phyloP scores from a whole-genome alignment of 2,113 vertebrate species.

The Python bivittatus region DNA sequence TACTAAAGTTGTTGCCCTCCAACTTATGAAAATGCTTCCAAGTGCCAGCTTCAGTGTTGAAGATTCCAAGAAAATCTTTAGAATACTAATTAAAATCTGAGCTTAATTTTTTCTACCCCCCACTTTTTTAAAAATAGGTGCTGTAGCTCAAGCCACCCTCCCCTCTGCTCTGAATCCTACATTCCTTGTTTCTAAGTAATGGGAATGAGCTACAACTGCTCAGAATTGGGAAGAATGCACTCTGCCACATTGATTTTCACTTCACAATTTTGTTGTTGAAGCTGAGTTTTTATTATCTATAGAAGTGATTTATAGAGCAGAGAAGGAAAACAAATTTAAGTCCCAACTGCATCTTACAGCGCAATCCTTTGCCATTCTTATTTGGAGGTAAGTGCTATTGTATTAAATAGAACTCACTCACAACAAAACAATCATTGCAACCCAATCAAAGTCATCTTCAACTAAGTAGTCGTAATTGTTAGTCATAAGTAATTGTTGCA shows the following conservation, averaged over 20 bases:
- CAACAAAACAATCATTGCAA: background rate
- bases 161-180: background rate
- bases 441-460: background rate
- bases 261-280: background rate
- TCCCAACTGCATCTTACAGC: background rate
- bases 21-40: slow-evolving; percentile 3
- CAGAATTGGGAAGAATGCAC: background rate
- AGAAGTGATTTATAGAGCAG: too few species aligned
- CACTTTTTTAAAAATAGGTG: background rate
- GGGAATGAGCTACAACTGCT: background rate
- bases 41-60: background rate
- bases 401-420: background rate
- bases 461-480: background rate
- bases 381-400: background rate
- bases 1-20: slow-evolving; percentile 14
- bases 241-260: background rate
- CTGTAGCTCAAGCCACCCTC: background rate
- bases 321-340: background rate
- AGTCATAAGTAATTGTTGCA: background rate
- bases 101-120: background rate
- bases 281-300: background rate
- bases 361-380: too few species aligned
- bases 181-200: background rate
- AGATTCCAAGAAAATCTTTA: background rate
- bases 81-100: background rate